Evolutionary conservation across 1,140 invertebrate species (phyloP), one percentile per base, ranked within the genome.

Genomic region (Euwallacea fornicatus): DNA sequence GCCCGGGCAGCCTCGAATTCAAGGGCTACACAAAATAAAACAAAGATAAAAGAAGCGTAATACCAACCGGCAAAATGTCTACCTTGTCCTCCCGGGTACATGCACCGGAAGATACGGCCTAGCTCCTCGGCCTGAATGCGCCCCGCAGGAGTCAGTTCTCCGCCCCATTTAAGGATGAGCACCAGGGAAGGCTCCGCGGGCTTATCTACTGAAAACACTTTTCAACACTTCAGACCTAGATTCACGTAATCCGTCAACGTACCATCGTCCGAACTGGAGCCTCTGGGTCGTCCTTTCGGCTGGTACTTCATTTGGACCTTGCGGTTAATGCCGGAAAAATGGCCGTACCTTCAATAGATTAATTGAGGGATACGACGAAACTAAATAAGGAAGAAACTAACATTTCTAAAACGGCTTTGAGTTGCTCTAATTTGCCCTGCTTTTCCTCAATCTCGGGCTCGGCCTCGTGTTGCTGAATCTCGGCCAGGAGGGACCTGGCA

Each of bases 281-380:
- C 91, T 77, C 95, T 88, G 10, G 96, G 95, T 70, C 95, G 87
- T 2, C 96, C 96, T 78, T 94, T 90, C 4, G 97, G 98, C 83
- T 99, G 96, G 83, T 99, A 99, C 83, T 99, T 99, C 87, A 99
- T 91, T 86, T 99, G 98, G 47, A 99, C 96, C 86, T 99, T 99
- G 58, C 98, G 89, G 87, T 99, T 99, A 73, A 99, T 99, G 13
- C 98, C 98, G 50, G 97, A 99, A 84, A 99, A 99, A 84, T 99
- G 97, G 0, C 98, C 98, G 84, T 99, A 98, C 95, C 95, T 97
- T 78, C 42, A 72, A 67, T 10, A 47, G 42, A 70, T 63, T 61
- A n/a, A 8, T 42, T 43, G 59, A 11, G n/a, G 7, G 11, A 66
- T 8, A 33, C 8, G 0, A 33, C 8, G 0, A 15, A 43, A 11